Base-by-base conservation (phyloP, 2,113 vertebrate genomes). In the Seriola rivoliana region DNA sequence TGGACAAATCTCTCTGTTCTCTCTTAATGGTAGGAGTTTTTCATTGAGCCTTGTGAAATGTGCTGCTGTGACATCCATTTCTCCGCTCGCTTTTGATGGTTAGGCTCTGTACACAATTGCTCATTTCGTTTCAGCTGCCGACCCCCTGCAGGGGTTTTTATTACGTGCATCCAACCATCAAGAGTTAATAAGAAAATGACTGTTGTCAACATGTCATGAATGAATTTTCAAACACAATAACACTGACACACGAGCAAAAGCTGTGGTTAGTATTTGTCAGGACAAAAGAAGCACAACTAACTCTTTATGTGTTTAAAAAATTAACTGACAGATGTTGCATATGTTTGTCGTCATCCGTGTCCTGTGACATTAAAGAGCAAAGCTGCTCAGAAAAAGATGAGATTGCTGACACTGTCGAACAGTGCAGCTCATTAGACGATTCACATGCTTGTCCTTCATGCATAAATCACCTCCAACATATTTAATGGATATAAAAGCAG, bases 101-200 rank as follows among this genome's bases (percentile, higher is more conserved):
- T 71, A 57, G 29, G 70, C 58, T 67, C 55, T 23, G 16, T 50
- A 14, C 78, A 78, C 77, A 78, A 46, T 67, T 52, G 48, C 46
- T 80, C 40, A 75, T 86, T 84, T 77, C 40, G 73, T 85, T 82
- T 70, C n/a, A 74, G 69, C 78, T 13, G 9, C 64, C 1, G 21
- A 65, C 64, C 81, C 62, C 75, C 71, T 71, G 63, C 67, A 32
- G 82, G 82, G 29, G 57, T 9, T 76, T 87, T 81, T 88, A 90
- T 85, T 75, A 60, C 85, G 84, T 78, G 64, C 72, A 90, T 87
- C 71, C 71, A 79, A 84, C 74, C 86, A 89, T 89, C 69, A 89
- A 77, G 75, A 80, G 64, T 70, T 72, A 82, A 86, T 84, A 78
- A 71, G 36, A 85, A 89, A 87, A 86, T 77, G 23, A 44, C 52